These are phyloP conservation scores for Cryptus viduatorius DNA, from an alignment of 2,888 invertebrate genomes.

Conservation along the genomic window DNA sequence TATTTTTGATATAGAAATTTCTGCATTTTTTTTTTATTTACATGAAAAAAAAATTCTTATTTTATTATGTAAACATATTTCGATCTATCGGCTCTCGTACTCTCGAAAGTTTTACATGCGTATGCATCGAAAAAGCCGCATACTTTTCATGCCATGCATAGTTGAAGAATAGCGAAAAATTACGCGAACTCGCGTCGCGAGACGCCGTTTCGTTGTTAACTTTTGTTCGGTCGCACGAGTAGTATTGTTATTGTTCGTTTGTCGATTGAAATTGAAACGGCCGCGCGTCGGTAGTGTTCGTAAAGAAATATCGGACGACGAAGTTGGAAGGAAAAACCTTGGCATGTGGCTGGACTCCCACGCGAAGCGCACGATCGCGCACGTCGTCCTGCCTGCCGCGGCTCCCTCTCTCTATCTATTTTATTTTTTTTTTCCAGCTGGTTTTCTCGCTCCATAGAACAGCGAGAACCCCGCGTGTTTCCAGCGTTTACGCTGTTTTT, in stretches of 20 bases:
- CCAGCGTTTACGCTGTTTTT: conserved; percentile 8
- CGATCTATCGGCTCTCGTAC: conserved; percentile 27
- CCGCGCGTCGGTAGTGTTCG: conserved; percentile 17
- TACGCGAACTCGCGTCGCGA: neutral
- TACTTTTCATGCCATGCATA: neutral
- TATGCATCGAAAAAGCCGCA: neutral
- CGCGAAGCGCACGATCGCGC: conserved; percentile 63
- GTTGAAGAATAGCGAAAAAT: neutral
- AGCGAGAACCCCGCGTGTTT: conserved; percentile 19
- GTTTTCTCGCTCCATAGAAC: conserved; percentile 39
- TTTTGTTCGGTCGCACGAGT: neutral
- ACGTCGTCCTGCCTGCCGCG: conserved; percentile 33
- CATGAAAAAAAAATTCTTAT: neutral
- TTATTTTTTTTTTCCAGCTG: conserved; percentile 8
- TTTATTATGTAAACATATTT: neutral
- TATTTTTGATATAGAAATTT: no score
- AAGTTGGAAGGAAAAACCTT: conserved; percentile 71
- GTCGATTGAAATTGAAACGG: conserved; percentile 55
- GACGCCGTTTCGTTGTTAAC: neutral
- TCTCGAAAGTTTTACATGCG: neutral
- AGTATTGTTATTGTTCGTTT: conserved; percentile 24
- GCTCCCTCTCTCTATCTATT: conserved; percentile 38
- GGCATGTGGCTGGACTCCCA: conserved; percentile 75
- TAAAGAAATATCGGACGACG: conserved; percentile 63
- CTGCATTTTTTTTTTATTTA: no score